Conservation (phyloP, 2,113 vertebrate species). For the Xyrauchen texanus region DNA sequence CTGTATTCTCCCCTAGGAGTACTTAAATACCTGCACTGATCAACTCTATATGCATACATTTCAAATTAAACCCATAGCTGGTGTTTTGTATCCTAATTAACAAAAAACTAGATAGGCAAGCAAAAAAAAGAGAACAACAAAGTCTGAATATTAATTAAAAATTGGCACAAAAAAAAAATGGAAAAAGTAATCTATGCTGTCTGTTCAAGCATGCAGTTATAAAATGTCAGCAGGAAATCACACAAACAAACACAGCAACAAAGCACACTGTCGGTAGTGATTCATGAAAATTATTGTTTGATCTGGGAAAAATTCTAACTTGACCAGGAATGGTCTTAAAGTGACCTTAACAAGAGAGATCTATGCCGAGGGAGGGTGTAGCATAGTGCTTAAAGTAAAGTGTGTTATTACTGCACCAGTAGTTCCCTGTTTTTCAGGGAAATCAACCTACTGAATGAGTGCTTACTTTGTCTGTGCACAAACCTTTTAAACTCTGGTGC, state of each 20-base stretch:
- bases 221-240: neutral
- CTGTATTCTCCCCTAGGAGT: neutral
- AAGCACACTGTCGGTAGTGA: neutral
- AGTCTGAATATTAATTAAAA: neutral
- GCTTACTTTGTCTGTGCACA: too few relatives aligned
- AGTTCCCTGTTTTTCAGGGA: too few relatives aligned
- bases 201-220: neutral
- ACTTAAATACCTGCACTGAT: neutral
- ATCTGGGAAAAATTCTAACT: neutral
- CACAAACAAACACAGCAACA: constrained; percentile 1
- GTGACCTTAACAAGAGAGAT: too few relatives aligned
- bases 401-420: too few relatives aligned
- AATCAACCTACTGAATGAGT: too few relatives aligned
- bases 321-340: neutral
- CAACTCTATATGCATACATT: neutral
- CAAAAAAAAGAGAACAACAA: neutral
- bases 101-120: neutral
- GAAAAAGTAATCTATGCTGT: neutral
- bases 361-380: too few relatives aligned
- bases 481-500: too few relatives aligned
- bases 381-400: too few relatives aligned
- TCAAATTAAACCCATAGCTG: neutral
- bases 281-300: neutral
- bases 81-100: neutral
- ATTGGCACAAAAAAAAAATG: neutral